Evolutionary conservation across 2,888 invertebrate species (phyloP), one percentile per base, ranked within the genome.

Genomic region (Synanthedon formicaeformis): DNA sequence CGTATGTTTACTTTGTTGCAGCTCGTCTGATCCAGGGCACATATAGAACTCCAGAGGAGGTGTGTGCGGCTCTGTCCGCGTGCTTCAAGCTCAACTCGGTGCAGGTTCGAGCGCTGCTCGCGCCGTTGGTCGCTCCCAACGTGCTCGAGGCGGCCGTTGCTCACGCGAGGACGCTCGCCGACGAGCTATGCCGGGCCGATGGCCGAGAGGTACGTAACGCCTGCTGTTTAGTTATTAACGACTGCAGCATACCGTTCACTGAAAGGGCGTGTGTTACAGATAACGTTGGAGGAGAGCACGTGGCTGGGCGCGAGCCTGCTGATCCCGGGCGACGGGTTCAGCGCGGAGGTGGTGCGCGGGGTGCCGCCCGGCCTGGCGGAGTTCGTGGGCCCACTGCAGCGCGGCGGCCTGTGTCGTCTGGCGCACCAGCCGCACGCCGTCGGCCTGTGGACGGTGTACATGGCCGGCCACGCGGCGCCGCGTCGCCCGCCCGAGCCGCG

Each of bases 21-120:
- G 86, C 86, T 2, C 84, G 83, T 0, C 71, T 87, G 11, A 83
- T 87, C 60, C 84, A 86, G 53, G 79, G 83, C 58, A 71, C 74
- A 58, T 85, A 85, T 65, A 77, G 82, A 1, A 70, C 69, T 2
- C 91, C 94, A 6, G 97, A 98, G 63, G 98, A 99, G 71, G 91
- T 96, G 50, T 94, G 96, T 50, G 93, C 93, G 53, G 90, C 98
- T 58, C 93, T 96, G 54, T 93, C 96, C 52, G 94, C 96, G 34
- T 99, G 98, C 81, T 98, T 97, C 88, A 98, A 98, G 70, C 89
- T 99, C 58, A 99, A 99, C 88, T 98, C 98, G 0, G 89, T 97
- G 59, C 99, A 99, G 81, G 91, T 98, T 65, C 91, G 94, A 52
- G 96, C 96, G 16, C 80, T 98, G 56, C 86, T 98, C 53, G 66